phyloP scores from a whole-genome alignment of 1,140 invertebrate genomes.

The Gryllus bimaculatus region DNA sequence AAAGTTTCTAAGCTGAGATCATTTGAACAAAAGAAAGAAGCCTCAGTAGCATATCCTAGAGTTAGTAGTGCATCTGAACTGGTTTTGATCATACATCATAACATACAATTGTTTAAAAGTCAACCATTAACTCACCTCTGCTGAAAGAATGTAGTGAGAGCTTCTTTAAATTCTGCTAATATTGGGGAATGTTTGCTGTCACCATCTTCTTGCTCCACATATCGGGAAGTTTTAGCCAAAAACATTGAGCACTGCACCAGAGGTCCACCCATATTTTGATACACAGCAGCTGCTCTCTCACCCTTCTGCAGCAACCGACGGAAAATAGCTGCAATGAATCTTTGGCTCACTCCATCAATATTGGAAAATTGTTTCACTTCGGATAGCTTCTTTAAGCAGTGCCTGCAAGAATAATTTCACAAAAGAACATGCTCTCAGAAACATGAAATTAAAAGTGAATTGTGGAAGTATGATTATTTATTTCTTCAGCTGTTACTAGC shows the following conservation, averaged over 20 bases:
- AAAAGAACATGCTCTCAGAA: not conserved
- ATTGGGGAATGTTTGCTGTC: constrained; percentile 34
- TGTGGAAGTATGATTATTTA: not conserved
- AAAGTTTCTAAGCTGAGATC: too few species aligned
- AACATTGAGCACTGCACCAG: constrained; percentile 55
- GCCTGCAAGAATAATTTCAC: constrained; percentile 17
- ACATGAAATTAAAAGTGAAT: not conserved
- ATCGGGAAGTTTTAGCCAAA: constrained; percentile 48
- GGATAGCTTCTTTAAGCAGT: constrained; percentile 50
- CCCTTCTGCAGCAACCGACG: constrained; percentile 53
- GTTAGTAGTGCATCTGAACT: too few species aligned
- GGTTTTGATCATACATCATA: too few species aligned
- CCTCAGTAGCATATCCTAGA: too few species aligned
- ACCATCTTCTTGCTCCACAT: constrained; percentile 26
- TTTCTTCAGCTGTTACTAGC: not conserved
- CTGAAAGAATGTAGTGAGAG: constrained; percentile 46
- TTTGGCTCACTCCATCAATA: constrained; percentile 43
- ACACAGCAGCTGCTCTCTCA: constrained; percentile 47
- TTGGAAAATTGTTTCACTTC: constrained; percentile 50
- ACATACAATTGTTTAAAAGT: not conserved
- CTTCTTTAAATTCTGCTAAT: constrained; percentile 39
- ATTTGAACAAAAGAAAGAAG: too few species aligned
- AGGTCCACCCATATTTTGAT: constrained; percentile 55
- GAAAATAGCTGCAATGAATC: constrained; percentile 45
- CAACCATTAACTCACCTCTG: constrained; percentile 33